Conservation (phyloP, 2,113 vertebrate genomes). For the Oophaga pumilio region DNA sequence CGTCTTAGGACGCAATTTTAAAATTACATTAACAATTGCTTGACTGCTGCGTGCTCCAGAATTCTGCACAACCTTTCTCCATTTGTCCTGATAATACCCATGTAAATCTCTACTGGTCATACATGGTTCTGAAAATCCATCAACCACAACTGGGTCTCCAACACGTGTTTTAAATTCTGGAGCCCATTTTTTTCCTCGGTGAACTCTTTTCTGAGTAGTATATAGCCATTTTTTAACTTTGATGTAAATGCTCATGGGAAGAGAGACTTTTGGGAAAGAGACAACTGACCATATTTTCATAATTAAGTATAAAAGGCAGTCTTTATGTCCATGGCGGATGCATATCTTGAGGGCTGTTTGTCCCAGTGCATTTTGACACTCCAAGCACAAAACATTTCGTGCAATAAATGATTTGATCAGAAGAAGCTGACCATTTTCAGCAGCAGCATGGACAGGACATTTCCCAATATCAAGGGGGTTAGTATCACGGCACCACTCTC, state of each 20-base stretch:
- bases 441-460: constrained; percentile 72
- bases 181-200: constrained; percentile 19
- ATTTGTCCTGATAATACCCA: constrained; percentile 50
- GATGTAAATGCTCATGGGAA: constrained; percentile 73
- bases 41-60: constrained; percentile 40
- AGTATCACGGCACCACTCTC: constrained; percentile 73
- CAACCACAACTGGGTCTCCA: constrained; percentile 70
- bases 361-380: constrained; percentile 67
- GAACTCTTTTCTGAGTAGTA: constrained; percentile 62
- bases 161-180: constrained; percentile 62
- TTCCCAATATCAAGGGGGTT: constrained; percentile 71
- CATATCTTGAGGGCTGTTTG: constrained; percentile 69
- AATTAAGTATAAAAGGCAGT: constrained; percentile 70
- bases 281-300: constrained; percentile 72
- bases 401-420: constrained; percentile 76
- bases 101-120: constrained; percentile 70
- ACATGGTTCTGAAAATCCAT: constrained; percentile 71
- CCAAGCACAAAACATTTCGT: constrained; percentile 67
- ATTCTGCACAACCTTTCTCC: constrained; percentile 23
- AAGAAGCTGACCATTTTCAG: constrained; percentile 71
- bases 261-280: constrained; percentile 66
- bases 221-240: constrained; percentile 72
- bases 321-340: constrained; percentile 64
- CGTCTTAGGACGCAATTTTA: neutral
- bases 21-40: neutral